These are phyloP conservation scores for Limenitis camilla DNA, from an alignment of 2,888 invertebrate species.

Conservation along the genomic window DNA sequence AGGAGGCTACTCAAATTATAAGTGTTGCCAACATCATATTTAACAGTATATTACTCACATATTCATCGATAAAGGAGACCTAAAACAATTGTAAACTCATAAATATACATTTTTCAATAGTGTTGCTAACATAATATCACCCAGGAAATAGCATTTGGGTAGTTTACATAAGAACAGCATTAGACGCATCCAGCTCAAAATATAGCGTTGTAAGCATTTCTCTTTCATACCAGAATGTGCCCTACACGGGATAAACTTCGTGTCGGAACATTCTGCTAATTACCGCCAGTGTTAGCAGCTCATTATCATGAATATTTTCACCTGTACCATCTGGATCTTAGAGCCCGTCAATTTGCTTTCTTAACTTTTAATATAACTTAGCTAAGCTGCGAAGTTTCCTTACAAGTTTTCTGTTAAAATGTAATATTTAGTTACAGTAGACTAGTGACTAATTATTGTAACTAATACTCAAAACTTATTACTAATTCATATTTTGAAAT, in stretches of 20 bases:
- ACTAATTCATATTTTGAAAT: too few species aligned
- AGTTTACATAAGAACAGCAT: background rate
- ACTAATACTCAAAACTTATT: too few species aligned
- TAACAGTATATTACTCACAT: too few species aligned
- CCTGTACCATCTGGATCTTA: constrained; percentile 12
- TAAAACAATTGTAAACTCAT: too few species aligned
- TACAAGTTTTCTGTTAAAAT: background rate
- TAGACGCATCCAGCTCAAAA: constrained; percentile 9
- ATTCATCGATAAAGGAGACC: too few species aligned
- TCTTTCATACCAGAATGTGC: constrained; percentile 41
- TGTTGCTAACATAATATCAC: too few species aligned
- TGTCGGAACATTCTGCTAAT: constrained; percentile 49
- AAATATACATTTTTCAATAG: too few species aligned
- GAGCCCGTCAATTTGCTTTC: constrained; percentile 13
- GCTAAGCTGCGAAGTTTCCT: constrained; percentile 6
- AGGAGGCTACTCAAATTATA: too few species aligned
- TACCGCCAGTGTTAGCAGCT: constrained; percentile 32
- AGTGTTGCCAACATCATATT: too few species aligned
- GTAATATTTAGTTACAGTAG: too few species aligned
- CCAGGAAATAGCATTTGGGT: too few species aligned
- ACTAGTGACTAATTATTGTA: too few species aligned
- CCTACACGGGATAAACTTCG: constrained; percentile 42
- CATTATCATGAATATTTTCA: constrained; percentile 20
- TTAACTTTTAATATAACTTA: constrained; percentile 15
- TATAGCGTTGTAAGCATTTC: constrained; percentile 26